Evolutionary conservation across 2,888 invertebrate species (phyloP), one percentile per base, ranked within the genome.

Genomic region (Pyrrhia umbra): DNA sequence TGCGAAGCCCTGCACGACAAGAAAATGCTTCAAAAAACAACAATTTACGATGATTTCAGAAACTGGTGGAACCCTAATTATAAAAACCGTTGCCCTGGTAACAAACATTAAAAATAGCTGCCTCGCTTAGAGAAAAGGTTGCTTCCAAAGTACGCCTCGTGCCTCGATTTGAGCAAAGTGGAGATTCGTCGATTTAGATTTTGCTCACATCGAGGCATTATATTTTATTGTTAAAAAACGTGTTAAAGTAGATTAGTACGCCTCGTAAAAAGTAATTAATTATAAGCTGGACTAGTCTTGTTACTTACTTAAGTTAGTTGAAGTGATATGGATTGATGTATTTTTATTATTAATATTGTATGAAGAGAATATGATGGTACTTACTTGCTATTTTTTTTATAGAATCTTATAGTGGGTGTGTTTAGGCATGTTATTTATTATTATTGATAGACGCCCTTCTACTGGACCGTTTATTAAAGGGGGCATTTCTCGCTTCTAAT

Each of bases 31-130:
- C 54, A 82, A n/a, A 79, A 61, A 16, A 65, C 34, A 1, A 81
- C 81, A 1, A 68, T 77, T 15, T 90, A 92, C n/a, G 50, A 81
- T 0, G 45, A 89, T 1, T 92, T 93, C 47, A 84, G 92, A 21
- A 50, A 62, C 6, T 93, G 92, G 92, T 93, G 92, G 92, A 68
- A 88, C 56, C 89, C 89, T 0, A 61, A 83, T 16, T 90, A 75
- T 50, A 13, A 43, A 23, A 42, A 45, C 3, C 60, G 80, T 6
- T 84, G 84, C 18, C 66, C 40, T 15, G n/a, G 9, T 21, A 18
- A 51, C 2, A 15, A 39, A 46, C n/a, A 13, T 13, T 13, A 5
- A 34, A 15, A 40, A 58, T 15, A 45, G 51, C 51, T 20, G 27
- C 37, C 30, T 34, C 30, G 51, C 18, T 52, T 1, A 51, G 46